Evolutionary conservation across 2,888 invertebrate species (phyloP).

Genomic region (Caenorhabditis sp.): DNA sequence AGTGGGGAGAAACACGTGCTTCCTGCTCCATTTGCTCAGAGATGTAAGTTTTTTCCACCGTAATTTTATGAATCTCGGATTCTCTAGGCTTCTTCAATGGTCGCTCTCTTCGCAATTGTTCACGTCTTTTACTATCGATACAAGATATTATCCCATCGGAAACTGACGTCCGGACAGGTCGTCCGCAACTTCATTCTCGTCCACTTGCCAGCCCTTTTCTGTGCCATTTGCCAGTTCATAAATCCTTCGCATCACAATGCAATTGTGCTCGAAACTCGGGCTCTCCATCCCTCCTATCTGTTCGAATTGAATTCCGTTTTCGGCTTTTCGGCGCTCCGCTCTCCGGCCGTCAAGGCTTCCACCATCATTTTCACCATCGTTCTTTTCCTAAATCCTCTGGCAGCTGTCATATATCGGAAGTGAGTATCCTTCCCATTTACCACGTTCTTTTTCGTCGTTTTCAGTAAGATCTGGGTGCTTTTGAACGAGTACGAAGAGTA

Average conservation of each 20-base stretch:
- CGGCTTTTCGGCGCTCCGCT: constrained; percentile 34
- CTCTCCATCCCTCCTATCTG: constrained; percentile 18
- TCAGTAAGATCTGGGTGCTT: constrained; percentile 43
- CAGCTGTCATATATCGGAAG: constrained; percentile 41
- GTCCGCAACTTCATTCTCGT: constrained; percentile 40
- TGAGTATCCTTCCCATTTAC: neutral
- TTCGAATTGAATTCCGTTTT: constrained; percentile 30
- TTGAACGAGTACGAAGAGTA: constrained; percentile 47
- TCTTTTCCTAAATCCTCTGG: constrained; percentile 36
- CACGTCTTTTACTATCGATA: constrained; percentile 55
- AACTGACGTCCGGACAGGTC: constrained; percentile 22
- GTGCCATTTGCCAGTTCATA: constrained; percentile 48
- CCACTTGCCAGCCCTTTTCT: constrained; percentile 41
- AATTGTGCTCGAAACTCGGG: constrained; percentile 31
- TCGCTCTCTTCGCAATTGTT: constrained; percentile 44
- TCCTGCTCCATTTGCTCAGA: constrained; percentile 41
- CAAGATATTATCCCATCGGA: constrained; percentile 46
- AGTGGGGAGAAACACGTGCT: constrained; percentile 18
- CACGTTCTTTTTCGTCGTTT: neutral
- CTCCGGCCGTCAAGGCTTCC: constrained; percentile 33
- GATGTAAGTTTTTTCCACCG: constrained; percentile 47
- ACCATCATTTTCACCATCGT: constrained; percentile 44
- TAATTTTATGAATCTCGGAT: neutral
- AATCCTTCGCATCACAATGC: constrained; percentile 43
- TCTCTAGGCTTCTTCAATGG: constrained; percentile 44